These are phyloP conservation scores for Pluvialis apricaria DNA, from an alignment of 2,113 vertebrate species.

Conservation along the genomic window DNA sequence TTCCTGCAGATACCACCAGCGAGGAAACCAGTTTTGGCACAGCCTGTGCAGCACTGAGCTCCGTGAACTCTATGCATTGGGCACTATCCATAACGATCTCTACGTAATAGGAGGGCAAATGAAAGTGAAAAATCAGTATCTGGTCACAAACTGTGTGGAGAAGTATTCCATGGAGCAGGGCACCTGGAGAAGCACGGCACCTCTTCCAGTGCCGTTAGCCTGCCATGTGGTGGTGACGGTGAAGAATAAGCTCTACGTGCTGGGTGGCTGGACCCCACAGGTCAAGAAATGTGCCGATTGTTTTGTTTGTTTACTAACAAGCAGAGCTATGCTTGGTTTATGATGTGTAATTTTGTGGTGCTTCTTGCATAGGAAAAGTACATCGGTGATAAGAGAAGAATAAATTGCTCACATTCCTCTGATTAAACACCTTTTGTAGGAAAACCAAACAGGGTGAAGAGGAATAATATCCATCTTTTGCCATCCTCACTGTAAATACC, in stretches of 20 bases:
- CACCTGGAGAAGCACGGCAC: constrained; percentile 83
- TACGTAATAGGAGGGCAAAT: constrained; percentile 94
- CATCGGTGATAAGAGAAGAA: not conserved
- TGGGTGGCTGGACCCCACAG: constrained; percentile 96
- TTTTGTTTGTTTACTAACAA: not conserved
- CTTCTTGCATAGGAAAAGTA: not conserved
- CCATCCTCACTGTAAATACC: not conserved
- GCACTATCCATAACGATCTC: constrained; percentile 78
- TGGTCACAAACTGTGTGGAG: constrained; percentile 91
- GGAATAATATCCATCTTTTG: not conserved
- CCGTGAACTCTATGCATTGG: constrained; percentile 89
- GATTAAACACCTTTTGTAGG: not conserved
- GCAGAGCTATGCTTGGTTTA: not conserved
- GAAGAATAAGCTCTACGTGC: constrained; percentile 85
- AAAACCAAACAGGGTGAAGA: not conserved
- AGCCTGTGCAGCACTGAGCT: constrained; percentile 85
- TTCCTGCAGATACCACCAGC: constrained; percentile 83
- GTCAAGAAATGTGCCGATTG: constrained; percentile 60
- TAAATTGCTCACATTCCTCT: not conserved
- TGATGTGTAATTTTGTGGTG: not conserved
- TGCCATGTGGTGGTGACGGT: constrained; percentile 82
- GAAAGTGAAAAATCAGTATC: constrained; percentile 90
- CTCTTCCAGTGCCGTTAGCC: constrained; percentile 88
- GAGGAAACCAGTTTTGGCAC: constrained; percentile 90
- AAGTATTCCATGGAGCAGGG: constrained; percentile 85